These are phyloP conservation scores for Sandelia bainsii DNA, from an alignment of 2,797 vertebrate species.

Conservation along the genomic window DNA sequence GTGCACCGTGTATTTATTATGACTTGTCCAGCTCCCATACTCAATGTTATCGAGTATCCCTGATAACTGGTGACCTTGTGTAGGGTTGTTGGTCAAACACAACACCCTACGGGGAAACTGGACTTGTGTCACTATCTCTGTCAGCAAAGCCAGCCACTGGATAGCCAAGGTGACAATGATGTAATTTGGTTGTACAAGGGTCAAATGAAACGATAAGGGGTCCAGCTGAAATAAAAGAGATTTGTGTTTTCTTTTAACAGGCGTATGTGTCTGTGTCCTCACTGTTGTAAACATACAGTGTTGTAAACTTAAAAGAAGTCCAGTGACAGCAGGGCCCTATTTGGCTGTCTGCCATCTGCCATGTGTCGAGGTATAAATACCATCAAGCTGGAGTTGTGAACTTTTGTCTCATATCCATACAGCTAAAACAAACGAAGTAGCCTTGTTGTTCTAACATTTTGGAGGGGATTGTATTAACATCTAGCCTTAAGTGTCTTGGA, in stretches of 20 bases:
- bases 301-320: constrained; percentile 46
- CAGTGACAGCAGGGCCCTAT: too few species aligned
- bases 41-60: constrained; percentile 45
- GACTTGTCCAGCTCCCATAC: constrained; percentile 29
- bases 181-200: constrained; percentile 66
- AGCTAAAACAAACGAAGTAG: constrained; percentile 29
- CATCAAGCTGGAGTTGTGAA: too few species aligned
- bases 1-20: constrained; percentile 53
- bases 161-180: constrained; percentile 66
- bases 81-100: constrained; percentile 59
- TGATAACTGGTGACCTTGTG: constrained; percentile 64
- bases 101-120: constrained; percentile 56
- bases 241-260: constrained; percentile 55
- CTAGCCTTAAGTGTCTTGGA: constrained; percentile 17
- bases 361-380: too few species aligned
- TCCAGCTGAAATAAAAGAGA: constrained; percentile 62
- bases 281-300: constrained; percentile 11
- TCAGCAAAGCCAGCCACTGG: constrained; percentile 33
- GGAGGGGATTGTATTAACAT: constrained; percentile 46
- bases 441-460: constrained; percentile 17
- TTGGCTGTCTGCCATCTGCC: too few species aligned
- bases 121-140: constrained; percentile 51
- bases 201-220: constrained; percentile 54
- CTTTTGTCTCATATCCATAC: too few species aligned
- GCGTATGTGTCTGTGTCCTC: constrained; percentile 36